A percentile compares a stretch with the other conserved stretches of the same genome.
These are phyloP conservation scores for Erinaceus europaeus DNA, from an alignment of 2,113 vertebrate species.

Conservation along the genomic window DNA sequence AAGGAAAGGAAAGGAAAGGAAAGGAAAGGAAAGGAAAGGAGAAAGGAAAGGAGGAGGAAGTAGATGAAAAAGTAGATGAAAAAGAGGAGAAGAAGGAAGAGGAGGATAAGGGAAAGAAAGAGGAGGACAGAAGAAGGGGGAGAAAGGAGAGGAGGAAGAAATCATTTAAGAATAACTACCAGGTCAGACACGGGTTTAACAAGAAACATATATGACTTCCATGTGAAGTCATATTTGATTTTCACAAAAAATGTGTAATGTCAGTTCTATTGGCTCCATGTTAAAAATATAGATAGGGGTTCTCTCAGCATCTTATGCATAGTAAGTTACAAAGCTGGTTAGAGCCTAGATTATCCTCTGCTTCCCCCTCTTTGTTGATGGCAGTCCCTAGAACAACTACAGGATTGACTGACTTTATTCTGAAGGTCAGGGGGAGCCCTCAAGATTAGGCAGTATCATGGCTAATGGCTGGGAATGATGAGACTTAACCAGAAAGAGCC, in stretches of 20 bases:
- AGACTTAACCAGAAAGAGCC: neutral
- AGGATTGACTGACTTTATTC: neutral
- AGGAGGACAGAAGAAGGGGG: too few species aligned
- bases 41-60: too few species aligned
- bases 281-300: slow-evolving; percentile 8
- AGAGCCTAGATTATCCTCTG: neutral
- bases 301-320: neutral
- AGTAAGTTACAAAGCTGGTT: neutral
- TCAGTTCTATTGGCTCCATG: neutral
- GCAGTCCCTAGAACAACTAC: neutral
- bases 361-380: neutral
- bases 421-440: neutral
- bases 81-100: too few species aligned
- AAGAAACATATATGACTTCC: neutral
- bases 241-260: neutral
- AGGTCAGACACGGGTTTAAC: neutral
- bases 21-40: too few species aligned
- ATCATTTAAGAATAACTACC: neutral
- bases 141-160: too few species aligned
- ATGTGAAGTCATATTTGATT: neutral
- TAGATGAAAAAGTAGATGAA: too few species aligned
- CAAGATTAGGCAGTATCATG: neutral
- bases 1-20: too few species aligned
- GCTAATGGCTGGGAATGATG: neutral
- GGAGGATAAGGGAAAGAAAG: too few species aligned